phyloP scores from a whole-genome alignment of 1,140 invertebrate genomes.

The Apis florea region DNA sequence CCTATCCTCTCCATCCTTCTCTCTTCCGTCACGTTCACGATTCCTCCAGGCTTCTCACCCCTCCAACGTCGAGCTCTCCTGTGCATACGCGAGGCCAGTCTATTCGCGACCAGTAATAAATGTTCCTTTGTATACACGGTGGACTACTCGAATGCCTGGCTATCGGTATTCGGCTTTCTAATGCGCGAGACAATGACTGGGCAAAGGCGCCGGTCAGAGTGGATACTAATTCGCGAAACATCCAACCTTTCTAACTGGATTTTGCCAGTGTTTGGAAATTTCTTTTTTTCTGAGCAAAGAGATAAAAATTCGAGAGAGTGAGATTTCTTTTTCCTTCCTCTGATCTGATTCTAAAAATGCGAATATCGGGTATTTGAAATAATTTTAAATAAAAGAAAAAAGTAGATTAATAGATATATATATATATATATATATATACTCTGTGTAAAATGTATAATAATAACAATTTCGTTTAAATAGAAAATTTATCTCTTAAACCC shows the following conservation, averaged over 20 bases:
- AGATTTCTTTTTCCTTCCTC: too few species aligned
- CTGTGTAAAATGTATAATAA: too few species aligned
- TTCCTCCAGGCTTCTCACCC: not conserved
- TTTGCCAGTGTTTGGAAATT: too few species aligned
- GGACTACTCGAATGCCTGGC: slow-evolving; percentile 34
- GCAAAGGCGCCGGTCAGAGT: slow-evolving; percentile 44
- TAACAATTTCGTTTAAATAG: not conserved
- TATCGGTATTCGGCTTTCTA: slow-evolving; percentile 69
- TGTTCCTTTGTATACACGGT: slow-evolving; percentile 58
- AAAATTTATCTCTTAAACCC: not conserved
- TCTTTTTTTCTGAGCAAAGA: too few species aligned
- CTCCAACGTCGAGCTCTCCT: slow-evolving; percentile 7
- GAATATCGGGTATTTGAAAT: too few species aligned
- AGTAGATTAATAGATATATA: too few species aligned
- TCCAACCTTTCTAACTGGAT: not conserved
- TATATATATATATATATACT: too few species aligned
- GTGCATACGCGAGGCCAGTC: not conserved
- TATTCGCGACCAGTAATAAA: slow-evolving; percentile 63
- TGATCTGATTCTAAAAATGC: too few species aligned
- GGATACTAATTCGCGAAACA: slow-evolving; percentile 21
- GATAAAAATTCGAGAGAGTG: too few species aligned
- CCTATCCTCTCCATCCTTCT: not conserved
- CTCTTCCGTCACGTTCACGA: not conserved
- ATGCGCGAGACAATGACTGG: slow-evolving; percentile 56
- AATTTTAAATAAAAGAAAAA: too few species aligned